Conservation (phyloP, 1,140 invertebrate genomes). For the Calosoma granatense region DNA sequence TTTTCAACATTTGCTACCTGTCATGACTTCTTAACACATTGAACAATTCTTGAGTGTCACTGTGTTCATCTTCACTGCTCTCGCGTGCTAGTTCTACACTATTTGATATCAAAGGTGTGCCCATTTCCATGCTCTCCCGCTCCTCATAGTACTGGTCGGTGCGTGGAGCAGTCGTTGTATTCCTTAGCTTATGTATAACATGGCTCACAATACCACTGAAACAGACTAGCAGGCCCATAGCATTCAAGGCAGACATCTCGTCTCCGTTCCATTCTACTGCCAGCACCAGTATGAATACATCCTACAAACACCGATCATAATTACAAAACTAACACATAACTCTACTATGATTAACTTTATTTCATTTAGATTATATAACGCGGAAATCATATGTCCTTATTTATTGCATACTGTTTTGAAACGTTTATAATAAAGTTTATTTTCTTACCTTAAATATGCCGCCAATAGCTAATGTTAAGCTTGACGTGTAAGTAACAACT, state of each 20-base stretch:
- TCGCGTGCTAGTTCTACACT: constrained; percentile 20
- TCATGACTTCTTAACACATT: constrained; percentile 29
- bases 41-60: constrained; percentile 30
- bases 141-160: constrained; percentile 23
- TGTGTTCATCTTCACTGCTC: constrained; percentile 25
- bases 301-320: constrained; percentile 57
- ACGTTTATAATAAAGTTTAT: too few species aligned
- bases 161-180: constrained; percentile 15
- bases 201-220: constrained; percentile 82
- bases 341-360: too few species aligned
- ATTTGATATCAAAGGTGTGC: constrained; percentile 16
- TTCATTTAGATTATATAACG: constrained; percentile 6
- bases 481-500: constrained; percentile 89
- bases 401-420: not conserved
- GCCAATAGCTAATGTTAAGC: constrained; percentile 89
- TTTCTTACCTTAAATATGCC: constrained; percentile 90
- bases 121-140: constrained; percentile 23
- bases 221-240: constrained; percentile 77
- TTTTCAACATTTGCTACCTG: too few species aligned
- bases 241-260: constrained; percentile 70
- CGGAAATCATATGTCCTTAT: not conserved
- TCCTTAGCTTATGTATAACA: constrained; percentile 61
- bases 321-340: constrained; percentile 7
- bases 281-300: constrained; percentile 78
- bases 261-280: constrained; percentile 82